A percentile compares a stretch with the other conserved stretches of the same genome.
Conservation (phyloP, 2,113 vertebrate genomes). For the Trichechus manatus region DNA sequence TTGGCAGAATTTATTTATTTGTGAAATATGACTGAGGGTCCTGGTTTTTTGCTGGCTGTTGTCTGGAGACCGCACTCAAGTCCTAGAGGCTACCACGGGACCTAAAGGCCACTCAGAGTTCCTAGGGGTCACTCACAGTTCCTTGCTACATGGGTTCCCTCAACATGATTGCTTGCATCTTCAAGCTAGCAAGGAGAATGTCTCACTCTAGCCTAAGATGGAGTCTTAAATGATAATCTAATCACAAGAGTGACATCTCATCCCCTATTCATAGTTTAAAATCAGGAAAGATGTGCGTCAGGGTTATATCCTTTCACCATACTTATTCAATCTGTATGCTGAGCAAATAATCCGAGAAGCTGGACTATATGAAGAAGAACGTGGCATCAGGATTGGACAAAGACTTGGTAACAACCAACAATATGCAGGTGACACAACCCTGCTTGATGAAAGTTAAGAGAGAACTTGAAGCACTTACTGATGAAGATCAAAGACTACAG, state of each 20-base stretch:
- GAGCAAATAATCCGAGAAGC: too few relatives aligned
- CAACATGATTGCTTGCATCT: neutral
- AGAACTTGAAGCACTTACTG: too few relatives aligned
- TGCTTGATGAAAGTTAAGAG: too few relatives aligned
- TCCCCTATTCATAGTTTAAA: neutral
- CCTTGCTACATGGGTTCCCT: neutral
- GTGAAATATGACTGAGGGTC: neutral
- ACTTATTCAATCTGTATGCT: too few relatives aligned
- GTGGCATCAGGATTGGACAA: too few relatives aligned
- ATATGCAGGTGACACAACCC: too few relatives aligned
- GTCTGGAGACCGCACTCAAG: neutral
- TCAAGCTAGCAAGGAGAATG: neutral
- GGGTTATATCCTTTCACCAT: neutral
- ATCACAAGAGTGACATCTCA: neutral
- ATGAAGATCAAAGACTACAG: too few relatives aligned
- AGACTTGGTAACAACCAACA: too few relatives aligned
- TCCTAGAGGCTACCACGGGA: too few relatives aligned
- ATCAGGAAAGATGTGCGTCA: too few relatives aligned
- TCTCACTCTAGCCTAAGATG: neutral
- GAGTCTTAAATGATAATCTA: neutral
- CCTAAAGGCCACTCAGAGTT: neutral
- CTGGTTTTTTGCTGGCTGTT: neutral
- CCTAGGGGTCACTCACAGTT: neutral
- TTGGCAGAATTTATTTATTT: neutral
- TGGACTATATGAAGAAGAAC: too few relatives aligned